Evolutionary conservation across 1,140 invertebrate species (phyloP).

Genomic region (Meteorus sp.): DNA sequence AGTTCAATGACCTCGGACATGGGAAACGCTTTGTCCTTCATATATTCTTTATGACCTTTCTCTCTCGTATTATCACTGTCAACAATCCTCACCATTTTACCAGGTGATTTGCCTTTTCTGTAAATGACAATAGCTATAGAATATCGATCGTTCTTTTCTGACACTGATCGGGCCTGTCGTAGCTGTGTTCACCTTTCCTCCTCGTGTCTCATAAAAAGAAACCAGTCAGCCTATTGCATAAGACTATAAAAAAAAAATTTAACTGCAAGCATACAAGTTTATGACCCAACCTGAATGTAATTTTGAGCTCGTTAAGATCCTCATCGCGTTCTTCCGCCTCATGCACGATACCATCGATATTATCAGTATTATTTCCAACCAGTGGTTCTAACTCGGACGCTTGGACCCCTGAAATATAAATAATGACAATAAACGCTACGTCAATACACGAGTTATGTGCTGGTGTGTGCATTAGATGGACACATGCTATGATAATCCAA

Average conservation of each 20-base stretch:
- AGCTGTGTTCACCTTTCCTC: constrained; percentile 49
- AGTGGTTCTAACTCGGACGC: constrained; percentile 76
- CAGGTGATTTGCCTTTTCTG: constrained; percentile 49
- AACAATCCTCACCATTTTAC: constrained; percentile 51
- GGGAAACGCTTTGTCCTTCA: constrained; percentile 48
- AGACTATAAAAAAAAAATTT: not conserved
- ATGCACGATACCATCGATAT: constrained; percentile 59
- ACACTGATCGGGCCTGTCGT: constrained; percentile 43
- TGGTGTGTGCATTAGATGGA: no score
- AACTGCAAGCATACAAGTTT: not conserved
- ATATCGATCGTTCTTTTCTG: constrained; percentile 1
- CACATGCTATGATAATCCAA: constrained; percentile 21
- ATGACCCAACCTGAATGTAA: constrained; percentile 56
- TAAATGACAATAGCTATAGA: constrained; percentile 39
- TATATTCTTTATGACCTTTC: constrained; percentile 38
- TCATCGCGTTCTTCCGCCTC: constrained; percentile 62
- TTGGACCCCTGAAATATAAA: constrained; percentile 45
- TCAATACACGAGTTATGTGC: no score
- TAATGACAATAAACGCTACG: no score
- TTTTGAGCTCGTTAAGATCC: constrained; percentile 45
- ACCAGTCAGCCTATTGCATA: not conserved
- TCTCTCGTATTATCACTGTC: constrained; percentile 36
- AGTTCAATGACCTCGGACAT: constrained; percentile 73
- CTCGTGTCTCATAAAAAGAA: not conserved
- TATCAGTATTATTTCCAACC: constrained; percentile 69